Evolutionary conservation across 1,140 invertebrate species (phyloP), one percentile per base, ranked within the genome.

Genomic region (Aricia agestis): DNA sequence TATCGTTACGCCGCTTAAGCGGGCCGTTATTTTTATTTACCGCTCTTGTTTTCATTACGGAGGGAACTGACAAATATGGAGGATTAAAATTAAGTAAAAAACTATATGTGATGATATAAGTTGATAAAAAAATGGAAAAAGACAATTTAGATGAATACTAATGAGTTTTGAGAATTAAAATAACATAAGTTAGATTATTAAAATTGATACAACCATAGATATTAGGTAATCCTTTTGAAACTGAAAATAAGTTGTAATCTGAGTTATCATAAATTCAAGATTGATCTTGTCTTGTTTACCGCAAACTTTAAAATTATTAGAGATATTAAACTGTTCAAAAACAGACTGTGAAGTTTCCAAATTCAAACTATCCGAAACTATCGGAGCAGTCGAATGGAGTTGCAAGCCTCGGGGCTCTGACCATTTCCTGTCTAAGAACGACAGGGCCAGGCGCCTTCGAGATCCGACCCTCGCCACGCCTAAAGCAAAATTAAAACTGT

Each of bases 401-500:
- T 66, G 67, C 41, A 67, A 66, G 76, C 78, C 77, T 78, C 66
- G 74, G 76, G 76, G 74, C 78, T 31, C 71, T 82, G 78, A 81
- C 78, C 71, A 72, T 82, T 83, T 79, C 45, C 81, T 83, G 82
- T 86, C 84, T 78, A 75, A 71, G 70, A 69, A 72, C 83, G 86
- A 87, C 85, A 80, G 77, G 71, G 63, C 32, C 67, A 83, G 84
- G 84, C 83, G 84, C 85, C 84, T 85, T 61, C 66, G 67, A 82
- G 73, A 76, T 79, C 25, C 72, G 76, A 80, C 74, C 76, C 73
- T 61, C 68, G 69, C 74, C 74, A 75, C 75, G 74, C 72, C 75
- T 79, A 70, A 76, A 76, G 72, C 80, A 74, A 87, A 89, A 89
- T 85, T 90, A 88, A 87, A 88, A 87, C 82, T 83, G 86, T 89